Conservation (phyloP, 2,888 invertebrate species). For the Heteromurus nitidus region DNA sequence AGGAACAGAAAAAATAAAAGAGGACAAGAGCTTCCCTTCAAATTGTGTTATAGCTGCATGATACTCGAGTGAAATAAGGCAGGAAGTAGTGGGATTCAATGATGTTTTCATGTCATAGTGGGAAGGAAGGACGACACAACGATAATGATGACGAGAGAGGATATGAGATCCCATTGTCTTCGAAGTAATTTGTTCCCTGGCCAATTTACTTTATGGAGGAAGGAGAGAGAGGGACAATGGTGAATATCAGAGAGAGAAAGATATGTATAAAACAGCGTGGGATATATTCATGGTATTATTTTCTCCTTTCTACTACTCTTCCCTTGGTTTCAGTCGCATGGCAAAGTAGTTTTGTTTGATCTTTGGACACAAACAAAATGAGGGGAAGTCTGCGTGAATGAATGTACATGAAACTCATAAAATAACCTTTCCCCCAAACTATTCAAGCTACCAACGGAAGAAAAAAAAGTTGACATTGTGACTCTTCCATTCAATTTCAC, state of each 20-base stretch:
- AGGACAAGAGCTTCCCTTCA: background rate
- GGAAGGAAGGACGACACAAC: too few species aligned
- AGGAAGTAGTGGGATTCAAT: slow-evolving; percentile 28
- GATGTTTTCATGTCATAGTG: slow-evolving; percentile 22
- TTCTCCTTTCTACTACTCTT: background rate
- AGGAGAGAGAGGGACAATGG: slow-evolving; percentile 18
- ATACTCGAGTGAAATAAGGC: background rate
- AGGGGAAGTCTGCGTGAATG: slow-evolving; percentile 34
- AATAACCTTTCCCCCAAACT: too few species aligned
- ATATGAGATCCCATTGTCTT: slow-evolving; percentile 43
- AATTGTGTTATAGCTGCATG: background rate
- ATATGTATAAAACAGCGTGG: slow-evolving; percentile 16
- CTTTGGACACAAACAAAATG: slow-evolving; percentile 28
- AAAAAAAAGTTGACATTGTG: slow-evolving; percentile 35
- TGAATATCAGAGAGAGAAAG: slow-evolving; percentile 19
- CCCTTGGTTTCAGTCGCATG: background rate
- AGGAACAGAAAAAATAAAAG: background rate
- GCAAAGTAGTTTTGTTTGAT: slow-evolving; percentile 54
- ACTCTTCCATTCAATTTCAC: slow-evolving; percentile 15
- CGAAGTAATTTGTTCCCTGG: slow-evolving; percentile 52
- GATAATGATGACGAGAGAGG: slow-evolving; percentile 29
- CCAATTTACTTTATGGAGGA: slow-evolving; percentile 55
- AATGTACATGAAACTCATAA: background rate
- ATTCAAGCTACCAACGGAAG: slow-evolving; percentile 4
- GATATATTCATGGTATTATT: slow-evolving; percentile 18